Evolutionary conservation across 2,888 invertebrate genomes (phyloP).

Genomic region (Sphecodes monilicornis): DNA sequence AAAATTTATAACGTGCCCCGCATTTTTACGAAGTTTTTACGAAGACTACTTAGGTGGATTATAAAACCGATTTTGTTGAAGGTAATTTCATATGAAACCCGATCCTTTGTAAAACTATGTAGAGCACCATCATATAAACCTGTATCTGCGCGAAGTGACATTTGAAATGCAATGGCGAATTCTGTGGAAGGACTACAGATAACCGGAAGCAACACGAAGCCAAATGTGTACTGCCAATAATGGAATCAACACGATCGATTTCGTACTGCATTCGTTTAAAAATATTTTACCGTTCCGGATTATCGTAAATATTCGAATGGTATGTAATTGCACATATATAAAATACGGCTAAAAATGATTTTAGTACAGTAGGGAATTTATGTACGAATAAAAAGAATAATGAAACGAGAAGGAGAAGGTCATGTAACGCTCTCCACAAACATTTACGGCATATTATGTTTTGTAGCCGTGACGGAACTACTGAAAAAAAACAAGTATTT

Average conservation of each 20-base stretch:
- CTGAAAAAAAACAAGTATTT: constrained; percentile 36
- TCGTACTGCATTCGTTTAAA: not conserved
- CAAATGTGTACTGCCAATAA: not conserved
- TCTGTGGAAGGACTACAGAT: not conserved
- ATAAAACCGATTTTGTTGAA: not conserved
- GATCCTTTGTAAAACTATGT: constrained; percentile 7
- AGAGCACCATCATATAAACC: not conserved
- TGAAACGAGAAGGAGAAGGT: not conserved
- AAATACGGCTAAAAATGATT: not conserved
- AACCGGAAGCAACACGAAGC: not conserved
- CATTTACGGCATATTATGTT: not conserved
- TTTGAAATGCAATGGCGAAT: not conserved
- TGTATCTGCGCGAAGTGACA: not conserved
- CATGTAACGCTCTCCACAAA: constrained; percentile 9
- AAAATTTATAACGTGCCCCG: not conserved
- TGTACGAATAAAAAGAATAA: not conserved
- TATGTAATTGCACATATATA: not conserved
- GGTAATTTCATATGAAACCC: not conserved
- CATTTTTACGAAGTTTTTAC: not conserved
- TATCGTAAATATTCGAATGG: not conserved
- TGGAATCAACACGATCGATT: not conserved
- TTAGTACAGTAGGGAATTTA: not conserved
- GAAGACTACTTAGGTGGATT: not conserved
- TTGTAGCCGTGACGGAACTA: not conserved
- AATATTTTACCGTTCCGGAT: not conserved